Evolutionary conservation across 2,113 vertebrate species (phyloP), one percentile per base, ranked within the genome.

Genomic region (Beaufortia kweichowensis): DNA sequence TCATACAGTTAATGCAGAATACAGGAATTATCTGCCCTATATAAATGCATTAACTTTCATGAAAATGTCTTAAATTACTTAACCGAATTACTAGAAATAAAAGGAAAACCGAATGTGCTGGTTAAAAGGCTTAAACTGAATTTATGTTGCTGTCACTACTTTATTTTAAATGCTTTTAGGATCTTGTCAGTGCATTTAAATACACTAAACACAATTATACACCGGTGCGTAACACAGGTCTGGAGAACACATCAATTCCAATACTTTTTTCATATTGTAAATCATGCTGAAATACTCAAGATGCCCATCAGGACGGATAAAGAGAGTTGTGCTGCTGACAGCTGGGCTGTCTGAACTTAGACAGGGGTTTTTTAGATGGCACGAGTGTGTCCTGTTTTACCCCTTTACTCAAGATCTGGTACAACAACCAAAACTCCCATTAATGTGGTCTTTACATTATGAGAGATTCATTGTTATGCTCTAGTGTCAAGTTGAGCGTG

Each of bases 391-490:
- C 11, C 79, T 81, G 67, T n/a, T 72, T 66, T 81, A 59, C 35
- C 65, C 28, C 56, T 61, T 43, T 61, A 48, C 53, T 43, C 23
- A 15, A 31, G 24, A 33, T 39, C 23, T 15, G 5, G 23, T 48
- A 71, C 26, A 61, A 53, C 63, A 61, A 24, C 21, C 24, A n/a
- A 14, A 48, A 23, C 19, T 29, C 39, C 29, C 53, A 62, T 33
- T 26, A 68, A 41, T 46, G 68, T 78, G 74, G 17, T 74, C 76
- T 78, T 78, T 56, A 62, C 62, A 74, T 78, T 56, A 68, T 21
- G 50, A 56, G 62, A 68, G 65, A 81, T 55, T 70, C 12, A 69
- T 23, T 66, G 31, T 56, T 56, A 78, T 46, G 55, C 77, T 81
- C 41, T 81, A 65, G 48, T 26, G 66, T 19, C 24, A 56, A 64